These are phyloP conservation scores for Ptilonorhynchus violaceus DNA, from an alignment of 2,113 vertebrate genomes.

Conservation along the genomic window DNA sequence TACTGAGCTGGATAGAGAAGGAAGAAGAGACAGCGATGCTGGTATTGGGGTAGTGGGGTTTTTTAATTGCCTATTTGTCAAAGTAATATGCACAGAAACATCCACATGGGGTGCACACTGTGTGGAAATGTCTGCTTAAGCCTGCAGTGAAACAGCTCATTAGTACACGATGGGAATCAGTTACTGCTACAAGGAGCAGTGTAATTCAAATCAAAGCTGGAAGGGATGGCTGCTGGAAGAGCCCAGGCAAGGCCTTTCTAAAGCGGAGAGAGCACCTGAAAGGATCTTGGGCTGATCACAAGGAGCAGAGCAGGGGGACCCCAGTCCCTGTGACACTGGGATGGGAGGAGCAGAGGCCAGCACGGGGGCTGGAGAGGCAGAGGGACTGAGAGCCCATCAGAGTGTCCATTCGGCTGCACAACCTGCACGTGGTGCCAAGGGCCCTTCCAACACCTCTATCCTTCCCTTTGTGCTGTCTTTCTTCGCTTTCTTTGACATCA, in stretches of 20 bases:
- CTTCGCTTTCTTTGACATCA: background rate
- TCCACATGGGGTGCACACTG: background rate
- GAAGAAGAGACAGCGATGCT: background rate
- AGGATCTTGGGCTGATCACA: background rate
- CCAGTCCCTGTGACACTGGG: fast-evolving
- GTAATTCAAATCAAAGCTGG: background rate
- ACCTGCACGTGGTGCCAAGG: too few species aligned
- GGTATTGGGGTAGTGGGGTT: fast-evolving
- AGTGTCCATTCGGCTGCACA: background rate
- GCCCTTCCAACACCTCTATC: background rate
- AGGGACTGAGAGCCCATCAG: background rate
- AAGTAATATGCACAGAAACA: background rate
- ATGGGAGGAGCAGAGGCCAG: background rate
- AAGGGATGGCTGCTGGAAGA: background rate
- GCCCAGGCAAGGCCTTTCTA: background rate
- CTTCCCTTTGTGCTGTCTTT: background rate
- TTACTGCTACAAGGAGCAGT: background rate
- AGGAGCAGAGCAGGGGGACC: background rate
- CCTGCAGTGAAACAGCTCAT: background rate
- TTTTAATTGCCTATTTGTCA: background rate
- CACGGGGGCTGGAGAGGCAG: fast-evolving
- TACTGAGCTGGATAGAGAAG: background rate
- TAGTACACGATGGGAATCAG: background rate
- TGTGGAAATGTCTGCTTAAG: background rate
- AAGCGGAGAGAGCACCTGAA: background rate